These are phyloP conservation scores for Emydura subglobosa DNA, from an alignment of 2,113 vertebrate genomes.

Conservation along the genomic window DNA sequence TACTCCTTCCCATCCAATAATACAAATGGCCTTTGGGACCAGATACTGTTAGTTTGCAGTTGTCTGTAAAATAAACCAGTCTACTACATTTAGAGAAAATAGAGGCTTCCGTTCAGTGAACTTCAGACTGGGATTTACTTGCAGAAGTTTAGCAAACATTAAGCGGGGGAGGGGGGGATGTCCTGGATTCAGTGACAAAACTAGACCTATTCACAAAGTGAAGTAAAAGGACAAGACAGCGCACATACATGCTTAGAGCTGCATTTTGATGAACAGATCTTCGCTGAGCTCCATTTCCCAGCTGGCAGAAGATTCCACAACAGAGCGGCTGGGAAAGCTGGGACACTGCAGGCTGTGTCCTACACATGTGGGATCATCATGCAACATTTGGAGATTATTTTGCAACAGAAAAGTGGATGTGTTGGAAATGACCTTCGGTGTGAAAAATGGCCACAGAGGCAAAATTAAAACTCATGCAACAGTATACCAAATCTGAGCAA, in stretches of 20 bases:
- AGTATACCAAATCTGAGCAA: not conserved
- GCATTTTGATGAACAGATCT: not conserved
- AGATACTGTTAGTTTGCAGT: not conserved
- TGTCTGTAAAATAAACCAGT: not conserved
- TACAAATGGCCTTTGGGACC: not conserved
- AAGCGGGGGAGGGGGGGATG: not conserved
- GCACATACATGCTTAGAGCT: not conserved
- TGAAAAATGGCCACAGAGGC: not conserved
- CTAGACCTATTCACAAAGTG: not conserved
- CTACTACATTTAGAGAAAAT: not conserved
- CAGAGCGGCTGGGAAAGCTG: not conserved
- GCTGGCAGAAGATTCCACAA: not conserved
- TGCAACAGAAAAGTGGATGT: not conserved
- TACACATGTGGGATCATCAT: accelerated
- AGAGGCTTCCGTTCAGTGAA: too few species aligned
- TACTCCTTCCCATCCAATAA: not conserved
- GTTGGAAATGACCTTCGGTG: not conserved
- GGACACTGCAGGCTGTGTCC: not conserved
- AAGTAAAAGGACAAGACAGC: not conserved
- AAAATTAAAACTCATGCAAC: not conserved
- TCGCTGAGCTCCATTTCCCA: not conserved
- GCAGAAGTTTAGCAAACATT: too few species aligned
- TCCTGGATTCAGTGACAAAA: not conserved
- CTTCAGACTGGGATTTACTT: too few species aligned
- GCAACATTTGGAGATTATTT: not conserved